Evolutionary conservation across 2,113 vertebrate genomes (phyloP).

Genomic region (Hippocampus guttulatus): DNA sequence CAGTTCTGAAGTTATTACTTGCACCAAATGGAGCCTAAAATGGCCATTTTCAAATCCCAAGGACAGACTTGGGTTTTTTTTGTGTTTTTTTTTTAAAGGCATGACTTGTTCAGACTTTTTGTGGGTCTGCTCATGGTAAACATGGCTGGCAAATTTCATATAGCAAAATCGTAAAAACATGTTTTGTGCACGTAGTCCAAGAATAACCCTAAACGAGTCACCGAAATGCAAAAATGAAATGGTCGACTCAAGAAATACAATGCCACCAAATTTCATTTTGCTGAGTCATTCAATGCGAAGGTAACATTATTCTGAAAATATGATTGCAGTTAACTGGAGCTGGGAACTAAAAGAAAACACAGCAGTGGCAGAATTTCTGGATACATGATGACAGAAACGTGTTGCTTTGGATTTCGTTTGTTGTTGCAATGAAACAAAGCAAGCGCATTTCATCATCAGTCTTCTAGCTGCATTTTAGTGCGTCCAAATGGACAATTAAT

Average conservation of each 20-base stretch:
- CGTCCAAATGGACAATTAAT: conserved; percentile 63
- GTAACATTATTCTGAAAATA: too few species aligned
- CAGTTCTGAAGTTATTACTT: background rate
- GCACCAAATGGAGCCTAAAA: background rate
- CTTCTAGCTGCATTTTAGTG: conserved; percentile 48
- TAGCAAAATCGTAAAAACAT: background rate
- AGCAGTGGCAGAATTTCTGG: background rate
- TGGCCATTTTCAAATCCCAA: background rate
- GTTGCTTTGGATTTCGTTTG: background rate
- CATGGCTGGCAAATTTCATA: background rate
- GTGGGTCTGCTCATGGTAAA: background rate
- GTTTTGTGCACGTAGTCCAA: background rate
- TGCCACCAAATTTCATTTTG: background rate
- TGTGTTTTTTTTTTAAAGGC: too few species aligned
- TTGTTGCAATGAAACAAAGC: background rate
- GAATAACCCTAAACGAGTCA: background rate
- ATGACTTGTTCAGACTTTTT: background rate
- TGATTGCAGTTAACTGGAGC: too few species aligned
- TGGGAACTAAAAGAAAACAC: background rate
- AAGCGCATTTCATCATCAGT: conserved; percentile 1
- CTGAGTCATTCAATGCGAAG: background rate
- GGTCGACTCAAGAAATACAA: background rate
- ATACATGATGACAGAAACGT: background rate
- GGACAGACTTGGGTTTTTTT: background rate
- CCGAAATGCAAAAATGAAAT: background rate